Evolutionary conservation across 2,888 invertebrate genomes (phyloP), one percentile per base, ranked within the genome.

Genomic region (Cosmorhoe ocellata): DNA sequence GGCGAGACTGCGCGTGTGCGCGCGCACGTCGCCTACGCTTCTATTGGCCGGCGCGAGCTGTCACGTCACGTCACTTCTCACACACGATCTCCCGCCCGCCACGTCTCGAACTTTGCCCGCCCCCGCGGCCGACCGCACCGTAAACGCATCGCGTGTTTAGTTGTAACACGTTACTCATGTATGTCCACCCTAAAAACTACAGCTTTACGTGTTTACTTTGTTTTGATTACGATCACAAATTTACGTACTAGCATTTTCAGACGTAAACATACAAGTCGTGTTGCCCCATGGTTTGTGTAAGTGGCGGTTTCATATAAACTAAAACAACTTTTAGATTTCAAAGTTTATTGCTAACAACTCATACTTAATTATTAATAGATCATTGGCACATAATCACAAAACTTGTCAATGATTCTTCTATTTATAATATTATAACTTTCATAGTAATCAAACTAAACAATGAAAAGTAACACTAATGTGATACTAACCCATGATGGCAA

Each of bases 331-430:
- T 40, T 26, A 10, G 1, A 40, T 63, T 67, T 59, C 52, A 65
- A 60, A 53, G 40, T 77, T 76, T 71, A 74, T 71, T 75, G 64
- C 46, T 56, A 55, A 66, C 62, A 53, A 56, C 62, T 67, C 61
- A 67, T 60, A 69, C 77, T 85, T 84, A n/a, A 79, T 64, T 50
- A 68, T 67, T 84, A 86, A 87, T 90, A 87, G 31, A 88, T 91
- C 91, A 91, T 91, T 91, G 91, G 91, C 91, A 91, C 91, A 79
- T 84, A 90, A 91, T 91, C 91, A 91, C 91, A 89, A 82, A 83
- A 77, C 72, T 84, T 80, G 85, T 84, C 89, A 89, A 89, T 89
- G 89, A 89, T 89, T 72, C 61, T 61, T 53, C 61, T 68, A 55
- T 59, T 69, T 66, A n/a, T n/a, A 27, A 36, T 1, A 34, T 39